A percentile compares a stretch with the other conserved stretches of the same genome.
Evolutionary conservation across 2,888 invertebrate genomes (phyloP).

Genomic region (Meliscaeva auricollis): DNA sequence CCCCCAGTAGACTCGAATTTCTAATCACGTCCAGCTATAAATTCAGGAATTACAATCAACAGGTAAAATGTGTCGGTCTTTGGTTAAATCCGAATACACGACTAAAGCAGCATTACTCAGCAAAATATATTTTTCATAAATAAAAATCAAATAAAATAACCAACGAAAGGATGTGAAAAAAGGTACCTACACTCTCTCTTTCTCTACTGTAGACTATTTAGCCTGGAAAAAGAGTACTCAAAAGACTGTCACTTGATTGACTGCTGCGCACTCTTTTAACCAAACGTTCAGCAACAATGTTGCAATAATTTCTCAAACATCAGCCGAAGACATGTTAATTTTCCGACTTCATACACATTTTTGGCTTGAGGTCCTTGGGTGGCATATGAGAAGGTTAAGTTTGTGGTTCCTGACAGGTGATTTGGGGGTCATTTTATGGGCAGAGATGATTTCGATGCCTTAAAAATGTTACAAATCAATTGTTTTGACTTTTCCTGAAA

Average conservation of each 20-base stretch:
- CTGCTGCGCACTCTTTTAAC: conserved; percentile 16
- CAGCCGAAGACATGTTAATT: background rate
- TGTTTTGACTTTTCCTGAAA: conserved; percentile 19
- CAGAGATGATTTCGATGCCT: background rate
- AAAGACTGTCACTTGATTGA: conserved; percentile 15
- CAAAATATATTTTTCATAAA: background rate
- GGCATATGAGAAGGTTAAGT: background rate
- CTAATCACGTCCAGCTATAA: conserved; percentile 74
- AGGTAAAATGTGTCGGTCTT: conserved; percentile 33
- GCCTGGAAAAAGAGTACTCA: background rate
- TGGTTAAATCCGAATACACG: background rate
- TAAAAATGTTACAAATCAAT: conserved; percentile 42
- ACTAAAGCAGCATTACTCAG: conserved; percentile 36
- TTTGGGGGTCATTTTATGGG: conserved; percentile 16
- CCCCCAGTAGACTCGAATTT: conserved; percentile 30
- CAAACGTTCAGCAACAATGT: conserved; percentile 62
- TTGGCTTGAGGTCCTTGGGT: too few relatives aligned
- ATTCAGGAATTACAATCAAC: conserved; percentile 65
- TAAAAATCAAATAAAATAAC: background rate
- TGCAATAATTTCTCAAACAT: conserved; percentile 6
- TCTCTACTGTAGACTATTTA: too few relatives aligned
- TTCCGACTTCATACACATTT: background rate
- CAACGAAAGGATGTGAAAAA: conserved; percentile 21
- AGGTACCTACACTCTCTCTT: background rate
- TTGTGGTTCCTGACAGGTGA: conserved; percentile 12